Conservation (phyloP, 2,113 vertebrate species). For the Paralichthys olivaceus region DNA sequence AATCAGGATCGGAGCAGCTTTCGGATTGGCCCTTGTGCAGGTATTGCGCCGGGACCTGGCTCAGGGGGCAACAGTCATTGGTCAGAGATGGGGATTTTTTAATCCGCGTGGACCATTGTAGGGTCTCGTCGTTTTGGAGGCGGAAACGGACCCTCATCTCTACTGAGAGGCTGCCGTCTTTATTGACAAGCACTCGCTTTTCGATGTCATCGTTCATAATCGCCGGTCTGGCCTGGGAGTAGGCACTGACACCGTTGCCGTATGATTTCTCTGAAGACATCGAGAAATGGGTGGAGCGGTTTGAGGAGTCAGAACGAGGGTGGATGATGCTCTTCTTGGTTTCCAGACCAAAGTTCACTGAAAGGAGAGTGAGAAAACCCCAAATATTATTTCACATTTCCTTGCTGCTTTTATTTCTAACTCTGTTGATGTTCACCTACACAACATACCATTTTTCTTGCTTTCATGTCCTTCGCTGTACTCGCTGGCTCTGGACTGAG, state of each 20-base stretch:
- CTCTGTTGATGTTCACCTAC: not conserved
- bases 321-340: slow-evolving; percentile 92
- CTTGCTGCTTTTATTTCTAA: not conserved
- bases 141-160: slow-evolving; percentile 94
- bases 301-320: slow-evolving; percentile 84
- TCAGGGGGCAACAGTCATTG: slow-evolving; percentile 69
- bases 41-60: slow-evolving; percentile 57
- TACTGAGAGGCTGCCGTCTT: slow-evolving; percentile 91
- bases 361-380: slow-evolving; percentile 25
- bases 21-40: slow-evolving; percentile 77
- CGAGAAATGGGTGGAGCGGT: slow-evolving; percentile 81
- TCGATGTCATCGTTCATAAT: slow-evolving; percentile 87
- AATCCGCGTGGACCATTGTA: slow-evolving; percentile 88
- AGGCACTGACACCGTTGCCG: slow-evolving; percentile 57
- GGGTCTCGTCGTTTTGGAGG: slow-evolving; percentile 84
- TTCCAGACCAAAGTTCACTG: slow-evolving; percentile 90
- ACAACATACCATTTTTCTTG: slow-evolving; percentile 77
- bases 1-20: slow-evolving; percentile 82
- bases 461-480: slow-evolving; percentile 81
- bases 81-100: slow-evolving; percentile 79
- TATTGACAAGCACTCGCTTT: slow-evolving; percentile 88
- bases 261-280: slow-evolving; percentile 86
- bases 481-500: slow-evolving; percentile 74
- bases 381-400: not conserved
- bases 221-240: slow-evolving; percentile 62